Conservation (phyloP, 2,888 invertebrate genomes). For the Stenchaetothrips biformis region DNA sequence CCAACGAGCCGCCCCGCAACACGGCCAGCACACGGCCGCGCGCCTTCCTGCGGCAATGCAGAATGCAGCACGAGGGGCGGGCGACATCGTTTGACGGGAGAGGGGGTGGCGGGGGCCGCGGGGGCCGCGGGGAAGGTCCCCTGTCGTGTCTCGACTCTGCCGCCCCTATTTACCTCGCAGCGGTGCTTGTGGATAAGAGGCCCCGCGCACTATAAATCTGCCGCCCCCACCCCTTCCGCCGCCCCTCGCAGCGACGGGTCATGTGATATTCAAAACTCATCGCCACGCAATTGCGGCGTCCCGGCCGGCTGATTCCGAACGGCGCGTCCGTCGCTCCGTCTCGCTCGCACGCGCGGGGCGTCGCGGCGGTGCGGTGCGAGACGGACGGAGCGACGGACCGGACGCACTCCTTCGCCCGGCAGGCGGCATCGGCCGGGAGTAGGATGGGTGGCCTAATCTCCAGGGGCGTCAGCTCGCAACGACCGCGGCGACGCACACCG, state of each 20-base stretch:
- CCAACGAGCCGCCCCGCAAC: background rate
- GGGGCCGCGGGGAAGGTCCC: background rate
- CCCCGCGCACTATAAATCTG: constrained; percentile 15
- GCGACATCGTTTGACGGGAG: no score
- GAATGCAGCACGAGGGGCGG: background rate
- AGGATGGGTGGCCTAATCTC: constrained; percentile 22
- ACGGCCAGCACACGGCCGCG: background rate
- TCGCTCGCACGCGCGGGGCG: no score
- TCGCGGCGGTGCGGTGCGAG: no score
- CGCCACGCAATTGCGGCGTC: background rate
- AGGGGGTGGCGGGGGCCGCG: no score
- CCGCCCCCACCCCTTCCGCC: background rate
- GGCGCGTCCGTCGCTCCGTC: no score
- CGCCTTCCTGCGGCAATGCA: background rate
- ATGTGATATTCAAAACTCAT: constrained; percentile 25
- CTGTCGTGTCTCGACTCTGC: background rate
- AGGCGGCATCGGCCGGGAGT: background rate
- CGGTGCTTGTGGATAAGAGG: constrained; percentile 3
- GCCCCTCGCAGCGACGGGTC: background rate
- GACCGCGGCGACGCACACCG: background rate
- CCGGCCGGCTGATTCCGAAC: background rate
- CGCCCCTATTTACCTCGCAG: background rate
- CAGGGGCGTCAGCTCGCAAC: background rate
- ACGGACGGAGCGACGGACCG: no score
- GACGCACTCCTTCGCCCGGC: no score